Evolutionary conservation across 1,140 invertebrate species (phyloP), one percentile per base, ranked within the genome.

Genomic region (Drosophila pallidifrons): DNA sequence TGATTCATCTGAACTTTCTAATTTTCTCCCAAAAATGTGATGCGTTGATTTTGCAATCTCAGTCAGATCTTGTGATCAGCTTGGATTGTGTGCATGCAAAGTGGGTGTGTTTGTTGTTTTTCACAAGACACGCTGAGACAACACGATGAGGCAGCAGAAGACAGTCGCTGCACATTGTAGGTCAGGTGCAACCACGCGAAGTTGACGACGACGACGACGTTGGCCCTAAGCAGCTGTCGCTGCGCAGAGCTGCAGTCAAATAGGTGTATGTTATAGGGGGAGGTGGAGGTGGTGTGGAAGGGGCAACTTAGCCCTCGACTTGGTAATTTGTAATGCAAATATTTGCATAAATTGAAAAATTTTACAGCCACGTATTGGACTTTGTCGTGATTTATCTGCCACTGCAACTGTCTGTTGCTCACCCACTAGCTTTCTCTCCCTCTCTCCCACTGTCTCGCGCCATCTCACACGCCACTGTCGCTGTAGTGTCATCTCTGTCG

Each of bases 311-410:
- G 49, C 61, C 55, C 66, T 75, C 35, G 55, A 74, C 46, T 77
- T 77, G 55, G 75, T 80, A 78, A 81, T 85, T 75, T 52, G 67
- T 83, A 85, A 85, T 86, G 81, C 82, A 83, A 78, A 82, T 88
- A 88, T 82, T 88, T 88, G 83, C 83, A 73, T 80, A 79, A 77
- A 82, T 87, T 60, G 69, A 74, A 81, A 54, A 79, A 71, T 81
- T 76, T 57, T 67, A 70, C 59, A 79, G 51, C 64, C 73, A 77
- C 75, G 75, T 80, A 77, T 77, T 80, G 41, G 47, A 54, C 65
- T 59, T 38, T 68, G 65, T n/a, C 58, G 47, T 79, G 69, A 79
- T 77, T 75, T 75, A 79, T 79, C 77, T 73, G 25, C 41, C 58
- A 49, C 47, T 47, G 35, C 30, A 46, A 38, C 59, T 15, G 47